Conservation (phyloP, 2,888 invertebrate genomes). For the Eutolmus rufibarbis region DNA sequence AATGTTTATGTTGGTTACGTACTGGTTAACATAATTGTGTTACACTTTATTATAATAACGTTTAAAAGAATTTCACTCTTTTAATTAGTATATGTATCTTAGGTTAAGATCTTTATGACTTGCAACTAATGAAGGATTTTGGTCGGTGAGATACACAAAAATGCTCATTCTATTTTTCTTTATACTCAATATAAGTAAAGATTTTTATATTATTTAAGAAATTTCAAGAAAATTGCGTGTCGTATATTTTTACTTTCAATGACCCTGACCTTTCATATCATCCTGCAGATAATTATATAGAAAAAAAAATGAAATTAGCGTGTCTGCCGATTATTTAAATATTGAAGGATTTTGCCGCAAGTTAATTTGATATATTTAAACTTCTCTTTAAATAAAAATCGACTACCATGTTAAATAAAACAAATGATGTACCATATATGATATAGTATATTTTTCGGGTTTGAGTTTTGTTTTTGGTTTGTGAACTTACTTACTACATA, state of each 20-base stretch:
- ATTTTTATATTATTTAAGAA: neutral
- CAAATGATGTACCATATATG: no score
- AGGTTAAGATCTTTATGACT: neutral
- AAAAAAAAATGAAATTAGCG: neutral
- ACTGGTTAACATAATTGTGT: no score
- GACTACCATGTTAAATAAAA: no score
- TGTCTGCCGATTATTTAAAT: neutral
- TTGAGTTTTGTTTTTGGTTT: no score
- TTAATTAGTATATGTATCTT: neutral
- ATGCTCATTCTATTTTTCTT: neutral
- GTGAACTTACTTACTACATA: neutral
- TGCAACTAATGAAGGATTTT: neutral
- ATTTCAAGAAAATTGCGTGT: neutral
- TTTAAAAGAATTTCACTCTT: neutral
- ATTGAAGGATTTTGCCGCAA: neutral
- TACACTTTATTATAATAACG: no score
- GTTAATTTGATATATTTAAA: neutral
- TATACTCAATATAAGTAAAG: neutral
- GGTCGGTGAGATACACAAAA: neutral
- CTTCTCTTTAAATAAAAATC: neutral
- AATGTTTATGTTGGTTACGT: no score
- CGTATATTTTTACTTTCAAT: neutral
- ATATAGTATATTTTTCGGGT: neutral
- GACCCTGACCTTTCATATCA: neutral
- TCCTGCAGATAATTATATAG: neutral